Evolutionary conservation across 2,888 invertebrate genomes (phyloP), one percentile per base, ranked within the genome.

Genomic region (Mechanitis mazaeus): DNA sequence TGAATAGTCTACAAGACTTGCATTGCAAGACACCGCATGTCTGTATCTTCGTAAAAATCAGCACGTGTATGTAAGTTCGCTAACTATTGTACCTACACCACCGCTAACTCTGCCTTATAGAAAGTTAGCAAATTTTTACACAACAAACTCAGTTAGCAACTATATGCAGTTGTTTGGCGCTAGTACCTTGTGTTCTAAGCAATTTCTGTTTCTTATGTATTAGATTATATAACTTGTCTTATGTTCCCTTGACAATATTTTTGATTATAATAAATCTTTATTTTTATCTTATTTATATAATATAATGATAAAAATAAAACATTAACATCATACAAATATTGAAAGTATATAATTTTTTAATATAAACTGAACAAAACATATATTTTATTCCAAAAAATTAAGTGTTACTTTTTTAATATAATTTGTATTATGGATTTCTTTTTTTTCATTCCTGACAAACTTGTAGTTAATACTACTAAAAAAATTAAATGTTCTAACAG

Each of bases 401-500:
- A 9, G 9, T 7, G 3, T 42, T 42, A 9, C 42, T 3, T 9
- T 42, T 9, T 42, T 11, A 9, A 9, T 9, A 42, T 42, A 1
- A 9, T 42, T 42, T 9, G 42, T 4, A 9, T 42, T 9, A 7
- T 42, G 6, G 6, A 5, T 42, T 42, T 42, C 42, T 42, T 7
- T 42, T 11, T 42, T 42, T 9, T 7, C 20, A 46, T 47, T n/a
- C 12, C 45, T 57, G 20, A 33, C 12, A 57, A 46, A 47, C 33
- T 31, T 50, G 50, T 57, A 33, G 33, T 45, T 62, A 62, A 55
- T 28, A 53, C 35, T 50, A 57, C 45, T 9, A 4, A 60, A 60
- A 57, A 64, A 64, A 59, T 64, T 60, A 60, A 60, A 66, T 59
- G 55, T 65, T 47, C 46, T 45, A 58, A 53, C 54, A 33, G 56